Evolutionary conservation across 1,140 invertebrate genomes (phyloP).

Genomic region (Magallana ariakensis): DNA sequence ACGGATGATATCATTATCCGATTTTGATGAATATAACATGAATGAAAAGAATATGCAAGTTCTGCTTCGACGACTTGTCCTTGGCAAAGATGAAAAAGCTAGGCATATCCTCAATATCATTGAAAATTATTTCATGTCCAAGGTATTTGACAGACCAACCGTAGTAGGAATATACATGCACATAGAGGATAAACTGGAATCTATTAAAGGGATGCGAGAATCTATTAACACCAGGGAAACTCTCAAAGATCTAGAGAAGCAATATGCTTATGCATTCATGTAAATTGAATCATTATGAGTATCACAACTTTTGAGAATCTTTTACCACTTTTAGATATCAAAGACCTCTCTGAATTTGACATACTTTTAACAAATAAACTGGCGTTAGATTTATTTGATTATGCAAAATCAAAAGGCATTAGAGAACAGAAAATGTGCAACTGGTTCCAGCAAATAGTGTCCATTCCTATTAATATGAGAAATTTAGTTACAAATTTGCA

Average conservation of each 20-base stretch:
- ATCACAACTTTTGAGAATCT: not conserved
- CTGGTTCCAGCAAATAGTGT: slow-evolving; percentile 8
- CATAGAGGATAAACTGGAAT: not conserved
- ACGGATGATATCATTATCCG: too few species aligned
- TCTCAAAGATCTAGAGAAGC: not conserved
- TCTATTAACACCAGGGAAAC: not conserved
- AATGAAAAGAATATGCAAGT: too few species aligned
- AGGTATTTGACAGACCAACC: not conserved
- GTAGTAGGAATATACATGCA: not conserved
- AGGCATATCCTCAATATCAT: not conserved
- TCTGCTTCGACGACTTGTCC: too few species aligned
- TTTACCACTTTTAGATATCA: slow-evolving; percentile 1
- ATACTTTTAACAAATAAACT: slow-evolving; percentile 36
- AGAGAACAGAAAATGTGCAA: slow-evolving; percentile 34
- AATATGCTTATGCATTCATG: not conserved
- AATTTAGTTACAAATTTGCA: slow-evolving; percentile 36
- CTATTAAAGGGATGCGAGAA: not conserved
- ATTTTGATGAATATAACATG: too few species aligned
- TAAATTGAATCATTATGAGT: not conserved
- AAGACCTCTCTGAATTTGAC: slow-evolving; percentile 28
- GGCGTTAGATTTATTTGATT: slow-evolving; percentile 36
- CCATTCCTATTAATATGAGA: not conserved
- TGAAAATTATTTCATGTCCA: not conserved
- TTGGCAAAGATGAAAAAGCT: too few species aligned
- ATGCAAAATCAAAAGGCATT: slow-evolving; percentile 33